Evolutionary conservation across 2,797 vertebrate species (phyloP), one percentile per base, ranked within the genome.

Genomic region (Spondyliosoma cantharus): DNA sequence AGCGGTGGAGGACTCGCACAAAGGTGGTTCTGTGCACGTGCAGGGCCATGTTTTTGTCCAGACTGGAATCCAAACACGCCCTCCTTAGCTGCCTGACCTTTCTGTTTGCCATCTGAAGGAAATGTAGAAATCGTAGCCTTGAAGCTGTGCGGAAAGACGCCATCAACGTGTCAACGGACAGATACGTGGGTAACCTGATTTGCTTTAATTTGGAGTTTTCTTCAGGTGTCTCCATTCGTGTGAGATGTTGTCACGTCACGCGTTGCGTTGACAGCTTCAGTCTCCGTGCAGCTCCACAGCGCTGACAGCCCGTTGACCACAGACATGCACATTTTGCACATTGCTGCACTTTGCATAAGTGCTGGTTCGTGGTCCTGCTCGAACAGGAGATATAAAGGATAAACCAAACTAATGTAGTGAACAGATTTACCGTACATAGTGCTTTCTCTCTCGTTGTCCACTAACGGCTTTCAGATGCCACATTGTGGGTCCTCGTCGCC

Each of bases 11-110:
- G 73, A 65, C 72, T 82, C 37, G 7, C 70, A 91, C 90, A 90
- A 90, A 90, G 90, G 84, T 80, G 75, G 71, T 81, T 87, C 85
- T 91, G 88, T 92, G 78, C 46, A 79, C 29, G 69, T 80, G 60
- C 27, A 9, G 64, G 74, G 58, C 71, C 81, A 52, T 79, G 54
- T 84, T 89, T 86, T 76, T 68, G 58, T 65, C 69, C 65, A 57
- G 76, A 67, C 62, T 12, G 72, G 54, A 86, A 68, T 85, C 73
- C 74, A 86, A 82, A 85, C 85, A 82, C 32, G 14, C 61, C 79
- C 61, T 54, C 54, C 62, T 58, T 27, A 29, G 65, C 61, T 42
- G 57, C 71, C 24, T 85, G 86, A 89, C 75, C 81, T 87, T 83
- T 83, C 58, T 75, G 59, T 87, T 90, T 81, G 61, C 57, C 43